A percentile compares a stretch with the other conserved stretches of the same genome.
These are phyloP conservation scores for Argyra leucocephala DNA, from an alignment of 2,888 invertebrate species.

Conservation along the genomic window DNA sequence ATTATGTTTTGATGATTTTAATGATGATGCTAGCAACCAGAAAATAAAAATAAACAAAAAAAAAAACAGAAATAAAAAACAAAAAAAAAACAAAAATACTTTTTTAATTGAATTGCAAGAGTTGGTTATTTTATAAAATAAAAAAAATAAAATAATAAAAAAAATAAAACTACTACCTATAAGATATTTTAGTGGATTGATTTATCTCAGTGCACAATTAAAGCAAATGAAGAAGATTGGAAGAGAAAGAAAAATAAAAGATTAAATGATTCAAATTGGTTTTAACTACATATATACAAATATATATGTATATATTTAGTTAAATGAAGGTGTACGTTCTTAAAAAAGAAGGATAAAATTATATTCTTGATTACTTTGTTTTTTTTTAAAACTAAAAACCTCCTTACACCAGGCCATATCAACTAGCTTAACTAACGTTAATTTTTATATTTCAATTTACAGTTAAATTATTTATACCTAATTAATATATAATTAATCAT, in stretches of 20 bases:
- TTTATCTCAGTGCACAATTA: constrained; percentile 11
- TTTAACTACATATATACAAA: no score
- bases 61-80: neutral
- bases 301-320: no score
- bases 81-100: no score
- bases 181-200: constrained; percentile 3
- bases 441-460: no score
- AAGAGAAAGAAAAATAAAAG: neutral
- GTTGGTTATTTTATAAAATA: constrained; percentile 4
- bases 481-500: no score
- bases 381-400: no score
- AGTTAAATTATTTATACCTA: no score
- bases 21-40: neutral
- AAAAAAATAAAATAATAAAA: neutral
- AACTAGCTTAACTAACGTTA: no score
- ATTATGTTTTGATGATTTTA: constrained; percentile 1
- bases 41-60: neutral
- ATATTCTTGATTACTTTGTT: no score
- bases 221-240: neutral
- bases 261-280: neutral
- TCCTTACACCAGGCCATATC: no score
- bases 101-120: constrained; percentile 7
- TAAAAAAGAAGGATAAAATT: neutral
- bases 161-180: neutral
- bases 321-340: neutral